Evolutionary conservation across 2,113 vertebrate species (phyloP), one percentile per base, ranked within the genome.

Genomic region (Epinephelus fuscoguttatus): DNA sequence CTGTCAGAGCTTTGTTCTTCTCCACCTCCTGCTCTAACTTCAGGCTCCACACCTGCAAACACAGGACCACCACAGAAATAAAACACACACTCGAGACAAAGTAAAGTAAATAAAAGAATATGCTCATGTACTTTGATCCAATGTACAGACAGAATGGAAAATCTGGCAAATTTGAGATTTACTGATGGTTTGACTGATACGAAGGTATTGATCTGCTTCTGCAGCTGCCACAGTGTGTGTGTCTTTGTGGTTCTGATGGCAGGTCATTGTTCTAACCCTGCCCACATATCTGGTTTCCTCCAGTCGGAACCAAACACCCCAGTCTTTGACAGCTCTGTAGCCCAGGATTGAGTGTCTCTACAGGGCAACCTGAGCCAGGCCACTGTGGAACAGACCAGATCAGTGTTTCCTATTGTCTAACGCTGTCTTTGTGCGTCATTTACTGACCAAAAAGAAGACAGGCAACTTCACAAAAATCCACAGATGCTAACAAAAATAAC

Each of bases 1-100:
- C 97, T 37, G 97, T 96, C 91, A 99, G 95, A 93, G 98, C 97
- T 95, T 97, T 97, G 93, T 95, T 98, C 95, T 98, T 99, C 91
- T 97, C 97, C 86, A 96, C 96, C 85, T 98, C 97, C 89, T 98
- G 97, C 93, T 97, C 96, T 88, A 98, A 94, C 94, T 96, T 97
- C 93, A 96, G 95, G 93, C 96, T 97, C 95, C 97, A 97, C 92
- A 96, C 96, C 98, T 98, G 92, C 84, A 95, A 94, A 92, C 78
- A 95, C 60, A 74, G 17, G 42, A 6, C 27, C 45, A 83, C 7
- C 37, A 76, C 7, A 33, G 6, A 57, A 4, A 82, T 13, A 37
- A 3, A 19, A 70, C 67, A 64, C 56, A 53, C 47, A 66, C 23
- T 47, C 71, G 15, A 70, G 33, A 55, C 11, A 74, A 30, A 1